Base-by-base conservation (phyloP, 2,888 invertebrate species). In the Xestia rhomboidea region DNA sequence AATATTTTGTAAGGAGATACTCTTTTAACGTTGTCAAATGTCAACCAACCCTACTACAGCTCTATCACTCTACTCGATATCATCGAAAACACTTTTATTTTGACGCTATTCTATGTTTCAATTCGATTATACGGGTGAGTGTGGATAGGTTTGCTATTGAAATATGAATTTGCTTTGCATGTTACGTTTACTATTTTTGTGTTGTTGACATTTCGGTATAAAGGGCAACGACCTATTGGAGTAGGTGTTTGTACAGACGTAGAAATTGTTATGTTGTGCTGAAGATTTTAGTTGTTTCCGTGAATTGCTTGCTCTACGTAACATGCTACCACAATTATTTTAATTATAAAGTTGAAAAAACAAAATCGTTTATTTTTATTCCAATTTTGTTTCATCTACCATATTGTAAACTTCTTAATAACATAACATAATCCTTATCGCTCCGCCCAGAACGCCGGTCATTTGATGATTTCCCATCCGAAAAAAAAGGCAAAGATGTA, bases 91-190 rank as follows among this genome's bases (percentile, higher is more conserved):
- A 34, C 46, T 72, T 82, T 76, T 79, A 73, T 86, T 76, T 74
- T 74, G 34, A 63, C 57, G 60, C 57, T 44, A 73, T 75, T 85
- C 62, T 75, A 72, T 66, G 69, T 77, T 57, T 72, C 67, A 72
- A 76, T 77, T 83, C 73, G 66, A 67, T 82, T 78, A 64, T 30
- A 64, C 64, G 64, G 63, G 46, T 27, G 60, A 76, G 70, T 68
- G 54, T 69, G 51, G 71, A 76, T 67, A 64, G 41, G 60, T 78
- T 85, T 46, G 54, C 18, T 73, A 71, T 85, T 73, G 63, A 82
- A 82, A 82, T 82, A 72, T 76, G 73, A 74, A 86, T 71, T 72
- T 49, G 41, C 44, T 79, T 78, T 82, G 67, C 69, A 85, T 78
- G 54, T 49, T n/a, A 34, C 0, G 21, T 30, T 21, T 38, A 57